Conservation (phyloP, 1,140 invertebrate genomes). For the Rhopalosiphum padi region DNA sequence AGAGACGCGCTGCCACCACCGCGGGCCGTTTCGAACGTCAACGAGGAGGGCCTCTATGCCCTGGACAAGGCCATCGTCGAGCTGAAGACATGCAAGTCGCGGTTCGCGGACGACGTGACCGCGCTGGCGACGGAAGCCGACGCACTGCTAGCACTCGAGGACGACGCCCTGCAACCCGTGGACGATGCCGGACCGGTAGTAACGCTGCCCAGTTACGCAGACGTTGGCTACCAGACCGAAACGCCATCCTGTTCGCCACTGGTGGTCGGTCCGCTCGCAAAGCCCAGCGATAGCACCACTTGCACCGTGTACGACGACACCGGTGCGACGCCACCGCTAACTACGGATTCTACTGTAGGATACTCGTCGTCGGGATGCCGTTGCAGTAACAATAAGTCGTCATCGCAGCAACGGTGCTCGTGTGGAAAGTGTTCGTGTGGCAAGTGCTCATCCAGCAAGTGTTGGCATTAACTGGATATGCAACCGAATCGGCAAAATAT, state of each 20-base stretch:
- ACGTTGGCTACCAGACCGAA: conserved; percentile 7
- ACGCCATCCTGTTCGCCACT: background rate
- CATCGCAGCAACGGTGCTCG: background rate
- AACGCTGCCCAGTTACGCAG: background rate
- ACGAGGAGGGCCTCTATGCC: conserved; percentile 11
- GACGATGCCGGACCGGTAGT: background rate
- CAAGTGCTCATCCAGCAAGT: background rate
- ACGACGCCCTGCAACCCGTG: background rate
- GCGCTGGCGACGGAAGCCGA: background rate
- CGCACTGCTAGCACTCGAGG: background rate
- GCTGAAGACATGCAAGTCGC: conserved; percentile 6
- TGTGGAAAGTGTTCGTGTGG: background rate
- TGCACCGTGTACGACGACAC: background rate
- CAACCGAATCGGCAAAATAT: too few relatives aligned
- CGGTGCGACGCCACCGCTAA: too few relatives aligned
- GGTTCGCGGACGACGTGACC: background rate
- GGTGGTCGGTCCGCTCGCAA: background rate
- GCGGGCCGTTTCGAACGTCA: background rate
- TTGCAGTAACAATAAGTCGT: background rate
- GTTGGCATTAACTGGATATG: too few relatives aligned
- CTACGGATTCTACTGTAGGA: too few relatives aligned
- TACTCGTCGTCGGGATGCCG: too few relatives aligned
- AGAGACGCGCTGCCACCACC: background rate
- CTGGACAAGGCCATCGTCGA: conserved; percentile 15
- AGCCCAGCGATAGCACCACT: background rate